Base-by-base conservation (phyloP, 2,888 invertebrate genomes). In the Drosophila mettleri region DNA sequence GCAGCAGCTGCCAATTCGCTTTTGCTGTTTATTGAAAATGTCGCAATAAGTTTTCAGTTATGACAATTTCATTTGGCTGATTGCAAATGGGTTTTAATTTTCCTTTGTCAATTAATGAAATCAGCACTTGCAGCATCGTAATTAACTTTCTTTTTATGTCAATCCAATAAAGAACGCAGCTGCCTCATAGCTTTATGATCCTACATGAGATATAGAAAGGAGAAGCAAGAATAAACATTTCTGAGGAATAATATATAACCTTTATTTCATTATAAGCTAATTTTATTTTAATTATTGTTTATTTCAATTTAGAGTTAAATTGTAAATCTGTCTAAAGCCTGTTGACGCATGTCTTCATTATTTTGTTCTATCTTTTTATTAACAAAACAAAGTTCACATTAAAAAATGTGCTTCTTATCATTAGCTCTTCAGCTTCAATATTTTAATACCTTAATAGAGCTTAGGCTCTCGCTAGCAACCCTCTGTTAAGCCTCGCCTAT, bases 31-130 rank as follows among this genome's bases (percentile, higher is more conserved):
- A 73, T 78, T 76, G 66, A 43, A 65, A 76, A 55, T 72, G 84
- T 80, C 84, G 78, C 77, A 88, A 88, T 75, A 75, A 77, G 75
- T 85, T 86, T 63, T 29, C 74, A 79, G 79, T 75, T 85, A 78
- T 88, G 86, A 80, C 84, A 77, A 78, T 80, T 80, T 78, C 29
- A 58, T 57, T 24, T 27, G 39, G 18, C 49, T 27, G 22, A 31
- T 18, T 54, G 16, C 38, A 22, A 16, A 29, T 2, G 31, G 18
- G 29, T 22, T 18, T 62, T 12, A 12, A n/a, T 49, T 62, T 18
- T 0, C 1, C 1, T 9, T 38, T 39, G 12, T 31, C 24, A 62
- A 48, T 24, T 62, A 62, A 62, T 33, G 14, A 31, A 41, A 34
- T 18, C 63, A 51, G 22, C 27, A 48, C 24, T 36, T 43, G 31